A percentile compares a stretch with the other conserved stretches of the same genome.
Conservation (phyloP, 2,888 invertebrate genomes). For the Tenthredo distinguenda region DNA sequence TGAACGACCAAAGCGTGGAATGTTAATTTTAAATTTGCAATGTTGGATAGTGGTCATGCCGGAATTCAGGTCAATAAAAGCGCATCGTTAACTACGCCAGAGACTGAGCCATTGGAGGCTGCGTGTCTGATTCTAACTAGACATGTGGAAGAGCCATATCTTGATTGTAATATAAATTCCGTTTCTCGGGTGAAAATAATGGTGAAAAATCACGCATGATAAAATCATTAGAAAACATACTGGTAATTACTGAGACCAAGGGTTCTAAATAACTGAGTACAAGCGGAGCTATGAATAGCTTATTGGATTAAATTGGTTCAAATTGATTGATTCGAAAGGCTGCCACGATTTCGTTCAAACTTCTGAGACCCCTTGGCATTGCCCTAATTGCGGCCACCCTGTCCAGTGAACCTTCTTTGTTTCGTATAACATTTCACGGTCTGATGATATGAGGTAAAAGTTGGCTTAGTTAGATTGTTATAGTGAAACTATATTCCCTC, state of each 20-base stretch:
- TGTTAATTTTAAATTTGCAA: conserved; percentile 18
- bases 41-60: background rate
- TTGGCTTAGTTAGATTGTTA: background rate
- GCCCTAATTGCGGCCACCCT: background rate
- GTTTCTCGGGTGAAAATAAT: background rate
- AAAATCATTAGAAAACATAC: background rate
- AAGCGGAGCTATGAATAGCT: conserved; percentile 44
- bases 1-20: background rate
- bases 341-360: background rate
- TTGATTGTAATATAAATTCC: conserved; percentile 12
- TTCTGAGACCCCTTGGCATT: conserved; percentile 12
- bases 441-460: background rate
- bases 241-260: background rate
- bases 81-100: background rate
- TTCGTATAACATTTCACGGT: conserved; percentile 5
- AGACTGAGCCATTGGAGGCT: conserved; percentile 8
- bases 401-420: background rate
- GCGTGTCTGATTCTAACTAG: background rate
- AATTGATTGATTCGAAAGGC: conserved; percentile 22
- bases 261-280: background rate
- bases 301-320: conserved; percentile 52
- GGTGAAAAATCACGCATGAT: background rate
- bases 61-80: conserved; percentile 41
- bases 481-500: background rate
- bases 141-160: conserved; percentile 6